Conservation (phyloP, 2,888 invertebrate genomes). For the Meta bourneti region DNA sequence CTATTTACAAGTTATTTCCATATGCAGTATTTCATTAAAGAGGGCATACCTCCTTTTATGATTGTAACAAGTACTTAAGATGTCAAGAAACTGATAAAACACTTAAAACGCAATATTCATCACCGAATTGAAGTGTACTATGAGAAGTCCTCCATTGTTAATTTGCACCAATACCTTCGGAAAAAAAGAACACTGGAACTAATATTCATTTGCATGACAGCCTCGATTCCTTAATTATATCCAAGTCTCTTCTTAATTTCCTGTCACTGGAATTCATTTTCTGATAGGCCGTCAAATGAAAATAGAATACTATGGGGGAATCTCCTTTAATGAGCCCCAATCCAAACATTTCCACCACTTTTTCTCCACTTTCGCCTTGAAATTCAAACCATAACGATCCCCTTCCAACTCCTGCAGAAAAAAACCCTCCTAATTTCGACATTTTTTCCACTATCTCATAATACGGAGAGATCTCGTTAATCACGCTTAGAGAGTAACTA, state of each 20-base stretch:
- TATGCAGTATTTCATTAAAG: too few relatives aligned
- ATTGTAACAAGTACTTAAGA: too few relatives aligned
- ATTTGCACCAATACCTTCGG: too few relatives aligned
- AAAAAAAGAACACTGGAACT: neutral
- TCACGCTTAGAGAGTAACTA: constrained; percentile 42
- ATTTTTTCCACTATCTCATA: constrained; percentile 29
- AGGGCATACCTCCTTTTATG: too few relatives aligned
- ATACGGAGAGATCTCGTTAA: constrained; percentile 43
- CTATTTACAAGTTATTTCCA: too few relatives aligned
- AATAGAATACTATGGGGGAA: constrained; percentile 15
- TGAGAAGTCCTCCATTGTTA: too few relatives aligned
- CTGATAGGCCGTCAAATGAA: neutral
- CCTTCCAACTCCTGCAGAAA: neutral
- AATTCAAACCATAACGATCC: neutral
- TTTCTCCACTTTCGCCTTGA: neutral
- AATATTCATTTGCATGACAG: neutral
- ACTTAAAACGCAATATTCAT: too few relatives aligned
- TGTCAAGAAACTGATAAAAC: too few relatives aligned
- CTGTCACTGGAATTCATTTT: neutral
- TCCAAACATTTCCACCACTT: constrained; percentile 32
- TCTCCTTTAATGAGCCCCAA: constrained; percentile 46
- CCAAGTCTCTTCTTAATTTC: neutral
- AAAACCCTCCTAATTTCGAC: constrained; percentile 41
- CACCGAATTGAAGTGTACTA: too few relatives aligned
- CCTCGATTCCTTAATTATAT: neutral